These are phyloP conservation scores for Caenorhabditis imperialis DNA, from an alignment of 2,888 invertebrate species.

Conservation along the genomic window DNA sequence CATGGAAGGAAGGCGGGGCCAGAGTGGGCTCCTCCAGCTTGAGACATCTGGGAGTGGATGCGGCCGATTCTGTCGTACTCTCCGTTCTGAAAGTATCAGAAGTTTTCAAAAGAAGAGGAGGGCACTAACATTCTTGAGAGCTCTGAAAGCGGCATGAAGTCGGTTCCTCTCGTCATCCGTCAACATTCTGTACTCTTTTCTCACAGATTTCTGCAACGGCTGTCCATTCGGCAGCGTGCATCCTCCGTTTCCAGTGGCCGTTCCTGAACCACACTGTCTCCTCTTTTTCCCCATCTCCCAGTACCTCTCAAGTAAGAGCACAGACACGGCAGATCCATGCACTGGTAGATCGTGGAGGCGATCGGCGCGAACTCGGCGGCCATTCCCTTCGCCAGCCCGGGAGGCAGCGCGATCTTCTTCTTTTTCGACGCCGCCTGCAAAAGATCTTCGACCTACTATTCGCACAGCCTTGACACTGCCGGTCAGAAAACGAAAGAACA, in stretches of 20 bases:
- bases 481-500: no score
- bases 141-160: conserved; percentile 53
- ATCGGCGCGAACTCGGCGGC: conserved; percentile 74
- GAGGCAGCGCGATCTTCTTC: conserved; percentile 69
- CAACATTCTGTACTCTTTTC: conserved; percentile 74
- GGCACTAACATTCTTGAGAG: conserved; percentile 51
- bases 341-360: conserved; percentile 71
- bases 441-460: conserved; percentile 28
- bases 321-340: conserved; percentile 75
- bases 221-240: conserved; percentile 64
- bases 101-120: not conserved
- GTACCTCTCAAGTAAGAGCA: conserved; percentile 72
- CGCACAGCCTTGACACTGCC: not conserved
- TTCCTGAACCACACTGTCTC: not conserved
- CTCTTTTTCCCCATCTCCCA: not conserved
- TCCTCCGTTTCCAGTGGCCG: conserved; percentile 43
- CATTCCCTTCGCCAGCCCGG: conserved; percentile 65
- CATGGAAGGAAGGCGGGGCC: conserved; percentile 76
- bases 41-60: conserved; percentile 69
- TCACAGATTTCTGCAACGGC: conserved; percentile 56
- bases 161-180: conserved; percentile 74
- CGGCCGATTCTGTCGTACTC: conserved; percentile 63
- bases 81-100: conserved; percentile 47
- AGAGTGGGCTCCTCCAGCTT: conserved; percentile 73
- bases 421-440: conserved; percentile 59